Evolutionary conservation across 2,888 invertebrate species (phyloP).

Genomic region (Steinernema hermaphroditum): DNA sequence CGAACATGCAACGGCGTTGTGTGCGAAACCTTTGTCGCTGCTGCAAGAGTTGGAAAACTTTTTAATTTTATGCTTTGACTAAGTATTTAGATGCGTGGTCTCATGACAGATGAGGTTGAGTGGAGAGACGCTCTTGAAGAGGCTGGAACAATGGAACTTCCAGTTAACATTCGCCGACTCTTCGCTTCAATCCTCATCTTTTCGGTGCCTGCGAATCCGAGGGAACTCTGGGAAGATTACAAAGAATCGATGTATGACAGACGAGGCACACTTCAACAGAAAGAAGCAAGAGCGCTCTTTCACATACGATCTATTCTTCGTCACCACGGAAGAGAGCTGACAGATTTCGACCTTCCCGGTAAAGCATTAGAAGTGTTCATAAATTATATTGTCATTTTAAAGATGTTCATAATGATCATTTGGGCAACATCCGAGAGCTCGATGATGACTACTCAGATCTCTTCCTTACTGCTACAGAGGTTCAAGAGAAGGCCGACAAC

Average conservation of each 20-base stretch:
- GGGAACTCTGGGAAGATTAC: neutral
- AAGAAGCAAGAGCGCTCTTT: slow-evolving; percentile 24
- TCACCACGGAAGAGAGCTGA: neutral
- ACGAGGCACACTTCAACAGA: neutral
- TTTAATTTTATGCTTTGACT: neutral
- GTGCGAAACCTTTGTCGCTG: slow-evolving; percentile 28
- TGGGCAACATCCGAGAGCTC: neutral
- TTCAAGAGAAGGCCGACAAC: too few relatives aligned
- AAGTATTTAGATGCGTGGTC: neutral
- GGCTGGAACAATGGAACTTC: neutral
- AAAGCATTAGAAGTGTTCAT: neutral
- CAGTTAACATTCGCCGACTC: neutral
- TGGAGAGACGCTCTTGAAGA: slow-evolving; percentile 28
- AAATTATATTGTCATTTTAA: neutral
- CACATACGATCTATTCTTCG: slow-evolving; percentile 31
- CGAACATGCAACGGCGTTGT: neutral
- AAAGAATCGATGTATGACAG: neutral
- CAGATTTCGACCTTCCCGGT: slow-evolving; percentile 16
- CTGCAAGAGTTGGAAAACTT: slow-evolving; percentile 3
- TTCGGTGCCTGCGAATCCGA: slow-evolving; percentile 8
- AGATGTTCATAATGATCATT: neutral
- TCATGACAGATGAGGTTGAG: slow-evolving; percentile 35
- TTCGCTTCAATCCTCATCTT: slow-evolving; percentile 30
- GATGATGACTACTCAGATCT: neutral
- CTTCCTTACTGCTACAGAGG: neutral